Base-by-base conservation (phyloP, 2,888 invertebrate genomes). In the Hylaea fasciaria region DNA sequence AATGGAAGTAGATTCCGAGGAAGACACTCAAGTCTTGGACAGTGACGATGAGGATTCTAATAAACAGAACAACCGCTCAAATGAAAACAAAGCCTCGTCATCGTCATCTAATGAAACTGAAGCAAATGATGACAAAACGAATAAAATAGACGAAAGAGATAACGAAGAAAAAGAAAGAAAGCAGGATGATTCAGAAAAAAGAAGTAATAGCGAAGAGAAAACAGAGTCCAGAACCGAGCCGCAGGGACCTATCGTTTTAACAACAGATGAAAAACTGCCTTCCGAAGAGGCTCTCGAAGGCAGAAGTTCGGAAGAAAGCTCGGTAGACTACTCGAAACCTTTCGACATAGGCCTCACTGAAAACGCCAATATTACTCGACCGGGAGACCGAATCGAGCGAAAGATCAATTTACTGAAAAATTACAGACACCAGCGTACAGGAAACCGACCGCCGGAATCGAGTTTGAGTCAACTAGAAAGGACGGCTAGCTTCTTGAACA, bases 401-500 rank as follows among this genome's bases (percentile, higher is more conserved):
- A 93, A 93, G 77, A 89, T 89, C 17, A 92, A 89, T 66, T 75
- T 89, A 35, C 64, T 93, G 44, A 93, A 93, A 67, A 93, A 92
- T 72, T 93, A 93, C 64, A 84, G 93, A 73, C 93, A 93, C 72
- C 92, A 91, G 62, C 80, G 92, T 11, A 82, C 84, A 0, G 80
- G 80, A 0, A 81, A 69, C 57, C 82, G 90, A 17, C 75, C 88
- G n/a, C 77, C 81, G 0, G 92, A 92, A 69, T 93, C 92, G 0
- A 91, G 90, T 59, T 70, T 93, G 13, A 89, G 86, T 64, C 89
- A 86, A 64, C 68, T 93, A 55, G 93, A 93, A 67, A 83, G 83
- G 65, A 92, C 93, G 0, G 89, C 93, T 0, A 89, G 86, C 55
- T 86, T 87, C 7, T 73, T 89, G 16, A 89, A 87, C 57, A 90